Conservation (phyloP, 2,888 invertebrate genomes). For the Taenaris catops region DNA sequence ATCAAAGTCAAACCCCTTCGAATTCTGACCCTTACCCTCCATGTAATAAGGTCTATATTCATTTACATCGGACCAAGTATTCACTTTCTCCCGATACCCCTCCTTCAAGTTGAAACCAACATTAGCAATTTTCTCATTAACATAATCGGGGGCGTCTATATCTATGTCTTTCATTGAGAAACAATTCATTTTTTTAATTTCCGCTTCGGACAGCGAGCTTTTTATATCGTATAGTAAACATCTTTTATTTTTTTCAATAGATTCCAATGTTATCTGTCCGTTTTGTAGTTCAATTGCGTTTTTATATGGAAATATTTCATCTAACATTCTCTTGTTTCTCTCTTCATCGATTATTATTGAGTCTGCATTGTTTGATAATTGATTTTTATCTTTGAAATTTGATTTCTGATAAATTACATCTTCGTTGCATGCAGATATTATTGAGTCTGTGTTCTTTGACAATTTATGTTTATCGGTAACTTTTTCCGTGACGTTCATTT, state of each 20-base stretch:
- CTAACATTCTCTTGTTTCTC: conserved; percentile 20
- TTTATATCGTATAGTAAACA: conserved; percentile 43
- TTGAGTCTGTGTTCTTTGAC: conserved; percentile 10
- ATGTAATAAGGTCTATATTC: conserved; percentile 49
- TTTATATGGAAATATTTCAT: conserved; percentile 53
- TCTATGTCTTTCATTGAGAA: conserved; percentile 71
- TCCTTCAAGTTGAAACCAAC: conserved; percentile 57
- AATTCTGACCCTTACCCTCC: conserved; percentile 42
- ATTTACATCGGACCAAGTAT: conserved; percentile 26
- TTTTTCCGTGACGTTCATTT: neutral
- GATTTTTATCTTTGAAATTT: no score
- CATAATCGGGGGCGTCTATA: conserved; percentile 49
- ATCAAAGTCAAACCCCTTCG: conserved; percentile 88
- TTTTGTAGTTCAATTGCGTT: conserved; percentile 33
- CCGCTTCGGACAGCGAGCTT: conserved; percentile 33
- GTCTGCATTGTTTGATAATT: conserved; percentile 8
- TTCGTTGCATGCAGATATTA: no score
- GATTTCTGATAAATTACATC: no score
- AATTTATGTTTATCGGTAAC: neutral
- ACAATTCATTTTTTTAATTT: conserved; percentile 51
- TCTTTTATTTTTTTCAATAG: conserved; percentile 61
- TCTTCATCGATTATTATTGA: conserved; percentile 16
- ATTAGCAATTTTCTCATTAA: conserved; percentile 53
- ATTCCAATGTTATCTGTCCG: conserved; percentile 49
- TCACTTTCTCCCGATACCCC: conserved; percentile 43